phyloP scores from a whole-genome alignment of 2,797 vertebrate species.

The Cyclopterus lumpus region DNA sequence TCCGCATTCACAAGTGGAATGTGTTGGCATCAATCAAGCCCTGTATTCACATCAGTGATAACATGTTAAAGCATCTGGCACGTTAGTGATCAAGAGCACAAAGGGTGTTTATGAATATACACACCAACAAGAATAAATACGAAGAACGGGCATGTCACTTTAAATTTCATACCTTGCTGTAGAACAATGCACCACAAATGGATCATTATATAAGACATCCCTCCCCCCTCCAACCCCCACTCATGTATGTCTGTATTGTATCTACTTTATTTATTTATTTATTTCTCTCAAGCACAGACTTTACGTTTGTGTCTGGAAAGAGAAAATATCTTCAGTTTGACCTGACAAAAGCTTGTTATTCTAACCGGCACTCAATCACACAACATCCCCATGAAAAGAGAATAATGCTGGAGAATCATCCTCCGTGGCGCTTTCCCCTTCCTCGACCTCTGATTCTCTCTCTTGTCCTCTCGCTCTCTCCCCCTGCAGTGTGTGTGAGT shows the following conservation, averaged over 20 bases:
- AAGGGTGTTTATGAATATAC: conserved; percentile 11
- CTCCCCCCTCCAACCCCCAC: too few species aligned
- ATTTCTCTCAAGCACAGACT: conserved; percentile 1
- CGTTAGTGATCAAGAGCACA: conserved; percentile 38
- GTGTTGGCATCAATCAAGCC: conserved; percentile 53
- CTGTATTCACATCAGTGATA: conserved; percentile 39
- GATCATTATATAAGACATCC: neutral
- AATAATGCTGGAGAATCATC: conserved; percentile 89
- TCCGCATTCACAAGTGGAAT: conserved; percentile 43
- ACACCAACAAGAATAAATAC: neutral
- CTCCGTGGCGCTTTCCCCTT: conserved; percentile 80
- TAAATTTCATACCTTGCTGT: neutral
- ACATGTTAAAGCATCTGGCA: conserved; percentile 56
- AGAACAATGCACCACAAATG: neutral
- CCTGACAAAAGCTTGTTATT: conserved; percentile 88
- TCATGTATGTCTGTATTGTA: neutral
- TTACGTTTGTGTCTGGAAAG: conserved; percentile 41
- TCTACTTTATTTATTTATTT: neutral
- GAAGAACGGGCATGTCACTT: neutral
- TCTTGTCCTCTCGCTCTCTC: conserved; percentile 25
- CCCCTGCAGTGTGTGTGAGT: conserved; percentile 93
- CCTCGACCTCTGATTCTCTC: conserved; percentile 30
- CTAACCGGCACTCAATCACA: conserved; percentile 89
- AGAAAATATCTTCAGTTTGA: conserved; percentile 67
- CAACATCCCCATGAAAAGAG: conserved; percentile 89